A percentile compares a stretch with the other conserved stretches of the same genome.
Evolutionary conservation across 2,113 vertebrate species (phyloP).

Genomic region (Trachemys scripta): DNA sequence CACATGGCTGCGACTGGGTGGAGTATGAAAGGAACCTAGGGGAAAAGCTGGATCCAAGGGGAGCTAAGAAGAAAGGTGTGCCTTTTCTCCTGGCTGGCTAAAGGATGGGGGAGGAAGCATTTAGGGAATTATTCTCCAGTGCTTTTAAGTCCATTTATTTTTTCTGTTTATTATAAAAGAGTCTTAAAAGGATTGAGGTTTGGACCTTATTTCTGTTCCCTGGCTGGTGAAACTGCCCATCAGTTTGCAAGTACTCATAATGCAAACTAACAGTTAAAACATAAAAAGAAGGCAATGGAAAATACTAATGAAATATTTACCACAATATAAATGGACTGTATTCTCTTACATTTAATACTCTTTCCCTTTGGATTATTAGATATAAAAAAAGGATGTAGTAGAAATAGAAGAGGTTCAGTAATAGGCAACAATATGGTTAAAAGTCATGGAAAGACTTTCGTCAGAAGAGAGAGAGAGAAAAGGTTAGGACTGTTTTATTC

Average conservation of each 20-base stretch:
- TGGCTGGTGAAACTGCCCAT: background rate
- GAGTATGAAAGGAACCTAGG: background rate
- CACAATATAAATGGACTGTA: background rate
- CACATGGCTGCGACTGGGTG: background rate
- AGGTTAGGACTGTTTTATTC: background rate
- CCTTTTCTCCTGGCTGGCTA: background rate
- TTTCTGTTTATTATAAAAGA: background rate
- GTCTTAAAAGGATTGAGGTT: background rate
- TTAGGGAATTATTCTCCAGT: background rate
- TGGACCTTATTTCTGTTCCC: background rate
- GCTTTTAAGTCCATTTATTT: background rate
- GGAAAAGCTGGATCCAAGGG: background rate
- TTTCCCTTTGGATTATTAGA: background rate
- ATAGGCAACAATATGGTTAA: background rate
- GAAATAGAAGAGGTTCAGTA: background rate
- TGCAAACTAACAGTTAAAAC: background rate
- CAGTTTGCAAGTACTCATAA: background rate
- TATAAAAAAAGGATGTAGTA: background rate
- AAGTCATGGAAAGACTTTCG: background rate
- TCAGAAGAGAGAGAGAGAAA: background rate
- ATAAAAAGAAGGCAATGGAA: background rate
- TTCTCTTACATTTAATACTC: background rate
- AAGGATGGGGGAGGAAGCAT: background rate
- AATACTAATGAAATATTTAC: background rate
- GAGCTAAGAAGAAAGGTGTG: fast-evolving